Percentiles rank a stretch among this genome's conserved stretches.
These are phyloP conservation scores for Euplexia lucipara DNA, from an alignment of 2,888 invertebrate genomes.

Conservation along the genomic window DNA sequence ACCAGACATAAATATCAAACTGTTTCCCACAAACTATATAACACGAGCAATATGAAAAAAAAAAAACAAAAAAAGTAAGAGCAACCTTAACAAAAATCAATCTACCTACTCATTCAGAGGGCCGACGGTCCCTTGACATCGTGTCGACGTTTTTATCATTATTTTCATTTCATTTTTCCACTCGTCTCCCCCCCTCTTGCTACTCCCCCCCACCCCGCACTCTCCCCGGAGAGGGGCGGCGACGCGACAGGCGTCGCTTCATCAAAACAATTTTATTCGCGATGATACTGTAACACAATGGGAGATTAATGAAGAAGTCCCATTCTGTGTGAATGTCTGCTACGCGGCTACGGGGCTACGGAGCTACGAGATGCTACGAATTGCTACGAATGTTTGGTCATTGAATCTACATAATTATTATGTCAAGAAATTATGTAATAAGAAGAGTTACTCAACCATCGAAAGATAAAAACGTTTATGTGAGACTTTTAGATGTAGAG, in stretches of 20 bases:
- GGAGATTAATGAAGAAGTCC: constrained; percentile 28
- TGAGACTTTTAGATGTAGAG: too few relatives aligned
- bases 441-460: too few relatives aligned
- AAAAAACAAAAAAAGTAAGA: constrained; percentile 32
- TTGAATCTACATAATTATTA: too few relatives aligned
- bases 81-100: constrained; percentile 55
- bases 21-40: background rate
- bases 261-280: constrained; percentile 76
- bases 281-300: constrained; percentile 42
- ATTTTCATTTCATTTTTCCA: constrained; percentile 80
- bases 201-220: constrained; percentile 44
- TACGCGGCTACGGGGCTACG: background rate
- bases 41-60: background rate
- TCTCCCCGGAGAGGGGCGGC: constrained; percentile 57
- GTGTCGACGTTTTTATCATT: constrained; percentile 80
- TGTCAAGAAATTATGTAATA: too few relatives aligned
- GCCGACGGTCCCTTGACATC: constrained; percentile 66
- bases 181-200: constrained; percentile 52
- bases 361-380: background rate
- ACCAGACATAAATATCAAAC: background rate
- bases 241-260: constrained; percentile 74
- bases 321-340: background rate
- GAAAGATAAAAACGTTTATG: too few relatives aligned
- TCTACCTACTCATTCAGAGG: constrained; percentile 63
- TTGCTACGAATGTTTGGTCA: background rate